Base-by-base conservation (phyloP, 35 echinoderm and acorn worm species). In the Apostichopus japonicus region DNA sequence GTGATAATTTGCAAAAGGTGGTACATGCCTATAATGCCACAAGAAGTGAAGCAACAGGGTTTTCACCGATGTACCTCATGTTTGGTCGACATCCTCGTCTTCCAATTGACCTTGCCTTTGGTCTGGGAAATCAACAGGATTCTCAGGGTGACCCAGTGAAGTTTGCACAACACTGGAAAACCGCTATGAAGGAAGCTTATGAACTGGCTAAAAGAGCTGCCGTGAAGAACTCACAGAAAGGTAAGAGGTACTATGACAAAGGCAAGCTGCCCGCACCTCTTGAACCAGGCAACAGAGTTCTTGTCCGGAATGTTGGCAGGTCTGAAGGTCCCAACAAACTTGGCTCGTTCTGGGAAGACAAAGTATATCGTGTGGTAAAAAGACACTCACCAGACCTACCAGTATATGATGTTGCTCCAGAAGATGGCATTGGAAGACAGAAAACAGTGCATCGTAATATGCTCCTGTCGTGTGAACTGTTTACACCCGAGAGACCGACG, bases 21-120 rank as follows among this genome's bases (percentile, higher is more conserved):
- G 93, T 96, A 6, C 95, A 96, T 90, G 95, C 95, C 10, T 96
- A 94, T 83, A 96, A 96, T 67, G 94, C 93, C 24, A 96, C 95
- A 3, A 81, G 83, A 24, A 82, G 92, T 86, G 93, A 90, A 4
- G 65, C 95, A 90, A 96, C 93, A 9, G 93, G 93, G 1, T 96
- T 24, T 77, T 94, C 95, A 16, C 95, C 93, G 6, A 95, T 90
- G 57, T 97, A 80, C 86, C 67, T 94, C 9, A 79, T 97, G 78
- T 97, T 92, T 77, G 95, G 95, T 55, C 58, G 95, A 52, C 82
- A 90, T 11, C 93, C 93, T 58, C 19, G 93, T 21, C 84, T 97
- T 1, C 95, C 93, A 19, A 90, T 94, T 16, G 95, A 97, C 77
- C 22, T 97, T 11, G 86, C 67, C 9, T 97, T 97, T 94, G 93